Base-by-base conservation (phyloP, 1,140 invertebrate species). In the Brevipalpus yothersi region DNA sequence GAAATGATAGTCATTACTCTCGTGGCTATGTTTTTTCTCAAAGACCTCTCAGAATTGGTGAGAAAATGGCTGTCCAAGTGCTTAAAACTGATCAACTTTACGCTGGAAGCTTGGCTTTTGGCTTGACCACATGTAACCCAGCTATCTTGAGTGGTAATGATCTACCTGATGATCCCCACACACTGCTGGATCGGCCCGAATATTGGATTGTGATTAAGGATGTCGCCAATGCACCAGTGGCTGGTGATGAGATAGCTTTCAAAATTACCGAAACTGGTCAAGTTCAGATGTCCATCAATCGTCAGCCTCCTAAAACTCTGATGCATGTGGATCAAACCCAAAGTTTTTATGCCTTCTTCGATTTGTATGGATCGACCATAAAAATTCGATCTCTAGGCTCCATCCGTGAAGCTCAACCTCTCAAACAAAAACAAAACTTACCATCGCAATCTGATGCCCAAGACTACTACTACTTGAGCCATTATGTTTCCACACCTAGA, bases 151-250 rank as follows among this genome's bases (percentile, higher is more conserved):
- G 63, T 43, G 71, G 77, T 0, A 74, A 75, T 13, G 85, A 88
- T 65, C 72, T 96, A 10, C 93, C 93, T 0, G 88, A 93, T 65
- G 90, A 96, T 72, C 83, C 87, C 0, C 89, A 96, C 66, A 77
- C 84, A 31, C 73, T 97, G 0, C 70, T 96, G 3, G 92, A 97
- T 69, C 75, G 92, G n/a, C 84, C 83, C 0, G 91, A 97, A 67
- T 96, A 96, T 69, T 96, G 91, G 91, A 88, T 95, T 1, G 86
- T 96, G 0, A 83, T 84, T 64, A 85, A 92, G 66, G 87, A 95
- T 68, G 86, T 94, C 2, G 87, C 85, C 0, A 80, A 82, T 40
- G 80, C 77, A 43, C 79, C 89, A 0, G 76, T 84, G 61, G 77
- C 82, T 31, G 87, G 86, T 1, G 91, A 95, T 70, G 86, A 93